phyloP scores from a whole-genome alignment of 1,140 invertebrate species.

The Calephelis virginiensis region DNA sequence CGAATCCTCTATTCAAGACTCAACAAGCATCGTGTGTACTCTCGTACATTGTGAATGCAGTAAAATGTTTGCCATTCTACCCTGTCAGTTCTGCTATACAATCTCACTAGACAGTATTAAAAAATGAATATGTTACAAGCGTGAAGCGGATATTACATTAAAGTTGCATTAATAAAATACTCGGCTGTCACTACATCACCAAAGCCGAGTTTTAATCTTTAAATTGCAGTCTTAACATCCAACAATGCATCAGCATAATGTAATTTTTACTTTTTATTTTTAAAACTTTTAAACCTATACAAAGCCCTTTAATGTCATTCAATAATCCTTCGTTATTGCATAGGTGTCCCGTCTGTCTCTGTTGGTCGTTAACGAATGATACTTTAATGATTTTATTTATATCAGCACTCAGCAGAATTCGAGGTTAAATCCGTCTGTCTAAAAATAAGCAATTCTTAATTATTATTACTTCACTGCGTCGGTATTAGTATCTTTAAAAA shows the following conservation, averaged over 20 bases:
- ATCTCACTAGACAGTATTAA: not conserved
- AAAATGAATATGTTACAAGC: not conserved
- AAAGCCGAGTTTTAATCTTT: constrained; percentile 8
- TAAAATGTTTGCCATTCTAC: no score
- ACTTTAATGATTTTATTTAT: not conserved
- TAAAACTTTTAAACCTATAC: constrained; percentile 8
- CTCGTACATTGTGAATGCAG: no score
- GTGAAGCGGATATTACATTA: constrained; percentile 4
- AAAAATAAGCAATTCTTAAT: no score
- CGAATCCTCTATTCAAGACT: no score
- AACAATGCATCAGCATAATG: constrained; percentile 13
- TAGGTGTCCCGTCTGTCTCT: not conserved
- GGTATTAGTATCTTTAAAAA: no score
- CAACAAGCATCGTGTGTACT: no score
- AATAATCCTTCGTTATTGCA: constrained; percentile 9
- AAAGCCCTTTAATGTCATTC: constrained; percentile 14
- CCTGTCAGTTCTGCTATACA: not conserved
- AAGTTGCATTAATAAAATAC: constrained; percentile 19
- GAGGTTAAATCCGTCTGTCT: no score
- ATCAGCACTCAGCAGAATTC: no score
- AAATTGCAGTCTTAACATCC: constrained; percentile 20
- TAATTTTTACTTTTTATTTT: constrained; percentile 9
- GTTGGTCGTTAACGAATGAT: not conserved
- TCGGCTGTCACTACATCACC: constrained; percentile 10
- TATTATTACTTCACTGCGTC: no score